Percentiles rank a stretch among this genome's conserved stretches.
phyloP scores from a whole-genome alignment of 2,113 vertebrate genomes.

The Callionymus lyra region DNA sequence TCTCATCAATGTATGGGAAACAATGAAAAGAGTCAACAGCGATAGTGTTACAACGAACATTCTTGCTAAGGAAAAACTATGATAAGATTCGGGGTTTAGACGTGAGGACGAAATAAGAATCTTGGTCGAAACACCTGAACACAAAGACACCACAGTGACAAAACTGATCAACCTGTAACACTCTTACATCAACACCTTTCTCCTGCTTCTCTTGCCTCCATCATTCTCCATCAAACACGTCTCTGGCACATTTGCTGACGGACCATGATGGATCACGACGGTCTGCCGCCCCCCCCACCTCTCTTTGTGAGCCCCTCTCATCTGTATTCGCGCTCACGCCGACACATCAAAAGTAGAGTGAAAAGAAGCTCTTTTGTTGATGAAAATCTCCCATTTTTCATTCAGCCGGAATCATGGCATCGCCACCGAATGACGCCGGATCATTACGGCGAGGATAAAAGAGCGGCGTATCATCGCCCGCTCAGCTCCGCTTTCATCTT shows the following conservation, averaged over 20 bases:
- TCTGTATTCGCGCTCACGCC: conserved; percentile 2
- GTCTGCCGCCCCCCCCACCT: neutral
- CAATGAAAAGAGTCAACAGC: too few relatives aligned
- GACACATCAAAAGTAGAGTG: conserved; percentile 15
- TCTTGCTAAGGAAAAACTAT: too few relatives aligned
- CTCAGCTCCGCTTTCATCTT: too few relatives aligned
- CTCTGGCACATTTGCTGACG: conserved; percentile 4
- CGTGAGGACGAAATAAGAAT: neutral
- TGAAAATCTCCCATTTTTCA: conserved; percentile 10
- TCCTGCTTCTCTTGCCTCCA: neutral
- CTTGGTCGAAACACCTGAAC: too few relatives aligned
- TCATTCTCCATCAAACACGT: neutral
- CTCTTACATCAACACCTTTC: neutral
- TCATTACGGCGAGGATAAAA: conserved; percentile 23
- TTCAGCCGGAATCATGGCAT: conserved; percentile 4
- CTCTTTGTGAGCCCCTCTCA: conserved; percentile 7
- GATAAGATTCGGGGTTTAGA: too few relatives aligned
- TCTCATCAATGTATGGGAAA: too few relatives aligned
- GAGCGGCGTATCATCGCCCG: conserved; percentile 14
- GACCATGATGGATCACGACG: conserved; percentile 11
- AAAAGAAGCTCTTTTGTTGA: conserved; percentile 30
- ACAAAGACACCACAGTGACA: too few relatives aligned
- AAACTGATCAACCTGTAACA: neutral
- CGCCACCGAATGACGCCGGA: conserved; percentile 13
- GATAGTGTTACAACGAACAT: too few relatives aligned